Conservation (phyloP, 2,113 vertebrate genomes). For the Odontesthes bonariensis region DNA sequence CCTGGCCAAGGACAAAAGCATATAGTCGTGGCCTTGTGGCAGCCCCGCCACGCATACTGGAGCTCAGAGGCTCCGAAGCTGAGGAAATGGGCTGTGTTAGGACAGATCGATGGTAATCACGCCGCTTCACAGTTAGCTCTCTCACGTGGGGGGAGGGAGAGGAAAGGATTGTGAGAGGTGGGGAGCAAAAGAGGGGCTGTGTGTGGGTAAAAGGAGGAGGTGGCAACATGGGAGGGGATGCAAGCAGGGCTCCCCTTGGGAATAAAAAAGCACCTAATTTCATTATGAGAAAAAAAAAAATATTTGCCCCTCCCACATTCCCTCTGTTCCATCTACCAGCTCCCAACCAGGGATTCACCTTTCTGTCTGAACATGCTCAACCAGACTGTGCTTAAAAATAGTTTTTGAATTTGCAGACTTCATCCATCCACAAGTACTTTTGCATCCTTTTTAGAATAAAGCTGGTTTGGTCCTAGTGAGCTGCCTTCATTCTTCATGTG, state of each 20-base stretch:
- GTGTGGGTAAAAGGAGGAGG: background rate
- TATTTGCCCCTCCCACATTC: conserved; percentile 21
- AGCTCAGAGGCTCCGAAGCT: conserved; percentile 34
- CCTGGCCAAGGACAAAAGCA: conserved; percentile 28
- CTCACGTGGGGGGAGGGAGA: conserved; percentile 37
- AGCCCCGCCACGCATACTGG: background rate
- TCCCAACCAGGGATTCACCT: conserved; percentile 27
- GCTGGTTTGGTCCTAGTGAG: background rate
- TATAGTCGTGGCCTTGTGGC: conserved; percentile 29
- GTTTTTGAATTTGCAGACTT: background rate
- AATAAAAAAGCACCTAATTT: conserved; percentile 50
- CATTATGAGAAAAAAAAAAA: conserved; percentile 53
- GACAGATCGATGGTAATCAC: conserved; percentile 74
- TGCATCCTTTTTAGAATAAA: background rate
- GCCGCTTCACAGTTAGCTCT: conserved; percentile 58
- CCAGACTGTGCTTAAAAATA: conserved; percentile 5
- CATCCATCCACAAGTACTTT: background rate
- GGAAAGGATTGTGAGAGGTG: conserved; percentile 17
- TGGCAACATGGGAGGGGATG: background rate
- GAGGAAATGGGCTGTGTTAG: conserved; percentile 69
- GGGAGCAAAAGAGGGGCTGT: background rate
- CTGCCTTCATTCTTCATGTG: conserved; percentile 16
- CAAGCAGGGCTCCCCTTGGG: conserved; percentile 38
- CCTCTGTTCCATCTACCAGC: background rate
- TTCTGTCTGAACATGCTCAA: conserved; percentile 23